These are phyloP conservation scores for Pseudomyrmex pallidus DNA, from an alignment of 1,140 invertebrate genomes.

Conservation along the genomic window DNA sequence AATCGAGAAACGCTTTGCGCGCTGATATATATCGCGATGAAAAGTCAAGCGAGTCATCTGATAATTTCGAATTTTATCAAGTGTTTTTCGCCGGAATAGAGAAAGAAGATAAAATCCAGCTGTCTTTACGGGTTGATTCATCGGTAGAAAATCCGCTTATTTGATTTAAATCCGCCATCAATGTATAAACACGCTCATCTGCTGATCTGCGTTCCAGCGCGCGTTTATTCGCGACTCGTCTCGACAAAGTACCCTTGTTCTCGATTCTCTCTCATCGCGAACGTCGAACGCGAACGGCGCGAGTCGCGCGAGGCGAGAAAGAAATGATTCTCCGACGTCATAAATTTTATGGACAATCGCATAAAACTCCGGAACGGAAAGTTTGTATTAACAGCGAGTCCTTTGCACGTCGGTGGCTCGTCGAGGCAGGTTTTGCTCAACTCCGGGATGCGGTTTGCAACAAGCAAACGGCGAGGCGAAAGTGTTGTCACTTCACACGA, in stretches of 20 bases:
- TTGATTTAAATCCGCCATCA: slow-evolving; percentile 23
- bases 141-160: slow-evolving; percentile 14
- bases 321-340: neutral
- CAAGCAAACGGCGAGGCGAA: slow-evolving; percentile 21
- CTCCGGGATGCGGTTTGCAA: neutral
- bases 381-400: slow-evolving; percentile 21
- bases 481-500: neutral
- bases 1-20: neutral
- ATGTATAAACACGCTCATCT: neutral
- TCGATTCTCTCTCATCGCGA: neutral
- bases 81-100: too few species aligned
- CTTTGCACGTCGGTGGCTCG: neutral
- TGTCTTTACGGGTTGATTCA: slow-evolving; percentile 3
- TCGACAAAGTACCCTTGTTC: slow-evolving; percentile 36
- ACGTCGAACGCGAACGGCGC: neutral
- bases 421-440: slow-evolving; percentile 3
- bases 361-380: neutral
- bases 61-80: neutral
- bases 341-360: neutral
- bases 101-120: neutral
- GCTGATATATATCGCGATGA: neutral
- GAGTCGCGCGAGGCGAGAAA: neutral
- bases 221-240: slow-evolving; percentile 17
- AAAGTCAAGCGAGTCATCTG: neutral
- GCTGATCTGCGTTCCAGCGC: neutral